A percentile compares a stretch with the other conserved stretches of the same genome.
Conservation (phyloP, 1,140 invertebrate species). For the Antheraea mylitta region DNA sequence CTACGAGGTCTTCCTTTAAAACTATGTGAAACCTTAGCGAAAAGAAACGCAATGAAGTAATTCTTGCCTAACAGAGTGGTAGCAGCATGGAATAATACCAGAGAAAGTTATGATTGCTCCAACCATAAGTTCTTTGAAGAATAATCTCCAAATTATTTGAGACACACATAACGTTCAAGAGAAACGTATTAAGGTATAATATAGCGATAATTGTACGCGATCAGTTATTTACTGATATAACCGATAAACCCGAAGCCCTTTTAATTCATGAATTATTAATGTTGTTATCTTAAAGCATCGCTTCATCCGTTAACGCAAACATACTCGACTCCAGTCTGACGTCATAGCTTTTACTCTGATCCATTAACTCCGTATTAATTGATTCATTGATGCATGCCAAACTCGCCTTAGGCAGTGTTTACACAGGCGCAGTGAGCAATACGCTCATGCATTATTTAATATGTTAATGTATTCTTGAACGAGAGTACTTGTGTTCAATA, state of each 20-base stretch:
- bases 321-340: conserved; percentile 16
- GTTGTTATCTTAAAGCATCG: conserved; percentile 3
- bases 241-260: not conserved
- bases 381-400: conserved; percentile 26
- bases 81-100: too few species aligned
- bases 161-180: too few species aligned
- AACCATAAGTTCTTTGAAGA: too few species aligned
- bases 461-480: not conserved
- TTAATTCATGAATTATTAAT: conserved; percentile 4
- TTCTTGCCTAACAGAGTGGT: too few species aligned
- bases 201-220: not conserved
- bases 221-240: not conserved
- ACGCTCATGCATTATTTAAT: conserved; percentile 4
- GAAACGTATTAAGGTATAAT: too few species aligned
- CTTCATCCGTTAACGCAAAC: conserved; percentile 15
- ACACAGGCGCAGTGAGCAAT: conserved; percentile 8
- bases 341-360: conserved; percentile 27
- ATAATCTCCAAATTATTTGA: too few species aligned
- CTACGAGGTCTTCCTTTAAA: too few species aligned
- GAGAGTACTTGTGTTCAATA: not conserved
- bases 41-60: too few species aligned
- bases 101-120: too few species aligned
- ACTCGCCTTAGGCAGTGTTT: conserved; percentile 9
- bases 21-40: too few species aligned
- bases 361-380: conserved; percentile 35